Percentiles rank a stretch among this genome's conserved stretches.
These are phyloP conservation scores for Gorsachius magnificus DNA, from an alignment of 2,797 vertebrate genomes.

Conservation along the genomic window DNA sequence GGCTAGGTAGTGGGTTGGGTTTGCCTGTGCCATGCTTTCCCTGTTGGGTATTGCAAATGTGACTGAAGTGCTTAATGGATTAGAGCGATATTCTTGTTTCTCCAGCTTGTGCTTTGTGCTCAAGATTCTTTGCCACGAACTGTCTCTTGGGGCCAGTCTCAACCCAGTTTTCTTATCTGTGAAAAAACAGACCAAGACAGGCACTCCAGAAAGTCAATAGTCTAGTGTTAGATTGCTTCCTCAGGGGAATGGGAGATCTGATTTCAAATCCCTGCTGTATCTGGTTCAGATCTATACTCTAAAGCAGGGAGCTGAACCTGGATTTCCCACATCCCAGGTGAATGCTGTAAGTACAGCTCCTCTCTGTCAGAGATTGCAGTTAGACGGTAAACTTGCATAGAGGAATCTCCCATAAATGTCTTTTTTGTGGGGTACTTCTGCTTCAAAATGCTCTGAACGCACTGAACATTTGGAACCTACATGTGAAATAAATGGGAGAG, in stretches of 20 bases:
- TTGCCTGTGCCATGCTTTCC: neutral
- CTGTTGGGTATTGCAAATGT: neutral
- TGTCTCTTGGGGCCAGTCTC: conserved; percentile 24
- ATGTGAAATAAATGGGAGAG: neutral
- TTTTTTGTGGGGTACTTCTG: neutral
- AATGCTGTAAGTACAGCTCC: neutral
- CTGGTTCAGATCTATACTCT: neutral
- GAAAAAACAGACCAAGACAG: conserved; percentile 20
- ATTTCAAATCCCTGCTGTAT: conserved; percentile 51
- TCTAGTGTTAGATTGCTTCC: conserved; percentile 29
- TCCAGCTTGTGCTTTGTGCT: neutral
- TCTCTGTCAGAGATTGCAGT: neutral
- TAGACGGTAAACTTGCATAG: neutral
- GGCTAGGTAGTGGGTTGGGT: neutral
- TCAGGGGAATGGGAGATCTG: conserved; percentile 13
- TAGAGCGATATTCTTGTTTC: neutral
- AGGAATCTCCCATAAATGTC: neutral
- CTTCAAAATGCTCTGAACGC: neutral
- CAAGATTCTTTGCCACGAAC: conserved; percentile 7
- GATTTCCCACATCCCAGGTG: neutral
- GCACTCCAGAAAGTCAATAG: conserved; percentile 32
- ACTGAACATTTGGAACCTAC: neutral
- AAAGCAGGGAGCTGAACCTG: neutral
- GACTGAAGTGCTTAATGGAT: neutral
- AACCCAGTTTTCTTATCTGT: conserved; percentile 27